Conservation (phyloP, 2,113 vertebrate species). For the Promerops cafer region DNA sequence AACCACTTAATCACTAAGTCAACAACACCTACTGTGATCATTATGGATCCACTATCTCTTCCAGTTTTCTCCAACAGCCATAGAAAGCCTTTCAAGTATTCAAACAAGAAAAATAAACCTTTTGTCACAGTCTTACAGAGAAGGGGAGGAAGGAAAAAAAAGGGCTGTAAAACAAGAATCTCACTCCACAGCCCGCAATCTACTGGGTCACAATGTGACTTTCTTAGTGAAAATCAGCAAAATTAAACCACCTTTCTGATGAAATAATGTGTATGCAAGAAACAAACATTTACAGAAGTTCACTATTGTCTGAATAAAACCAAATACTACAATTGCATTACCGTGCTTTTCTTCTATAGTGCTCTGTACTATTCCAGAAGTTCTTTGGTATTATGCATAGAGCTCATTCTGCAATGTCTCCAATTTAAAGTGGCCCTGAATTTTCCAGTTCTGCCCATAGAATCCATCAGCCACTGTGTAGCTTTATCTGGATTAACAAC, state of each 20-base stretch:
- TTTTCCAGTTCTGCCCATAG: neutral
- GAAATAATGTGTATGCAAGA: accelerated
- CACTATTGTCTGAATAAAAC: neutral
- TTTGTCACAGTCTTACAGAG: neutral
- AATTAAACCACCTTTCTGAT: neutral
- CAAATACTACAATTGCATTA: neutral
- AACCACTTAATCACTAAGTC: constrained; percentile 50
- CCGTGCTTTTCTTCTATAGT: accelerated
- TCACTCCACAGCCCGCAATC: neutral
- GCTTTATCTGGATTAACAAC: neutral
- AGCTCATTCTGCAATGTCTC: neutral
- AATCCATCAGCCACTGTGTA: neutral
- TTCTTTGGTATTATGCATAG: neutral
- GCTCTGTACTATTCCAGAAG: neutral
- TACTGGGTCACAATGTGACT: neutral
- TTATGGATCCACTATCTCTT: constrained; percentile 29
- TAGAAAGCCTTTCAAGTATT: constrained; percentile 33
- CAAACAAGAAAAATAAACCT: constrained; percentile 21
- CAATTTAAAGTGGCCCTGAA: neutral
- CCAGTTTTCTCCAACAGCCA: constrained; percentile 38
- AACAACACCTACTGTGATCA: constrained; percentile 44
- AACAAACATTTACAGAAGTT: neutral
- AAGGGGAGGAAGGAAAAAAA: neutral
- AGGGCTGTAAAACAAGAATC: neutral
- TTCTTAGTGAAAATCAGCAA: neutral